Evolutionary conservation across 2,113 vertebrate species (phyloP).

Genomic region (Morphnarchus princeps): DNA sequence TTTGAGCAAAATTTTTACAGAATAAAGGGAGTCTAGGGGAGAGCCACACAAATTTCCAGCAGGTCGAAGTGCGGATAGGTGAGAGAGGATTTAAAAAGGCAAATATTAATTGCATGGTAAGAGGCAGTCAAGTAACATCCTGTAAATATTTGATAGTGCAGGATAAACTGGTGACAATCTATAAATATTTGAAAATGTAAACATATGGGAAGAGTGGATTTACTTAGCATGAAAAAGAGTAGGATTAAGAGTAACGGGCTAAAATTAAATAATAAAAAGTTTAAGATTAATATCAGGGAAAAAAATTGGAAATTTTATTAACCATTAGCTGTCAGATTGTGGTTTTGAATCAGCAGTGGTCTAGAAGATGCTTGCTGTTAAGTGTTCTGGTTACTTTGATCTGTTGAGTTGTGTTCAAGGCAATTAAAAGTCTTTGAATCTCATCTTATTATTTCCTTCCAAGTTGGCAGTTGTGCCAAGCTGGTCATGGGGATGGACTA

Average conservation of each 20-base stretch:
- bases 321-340: neutral
- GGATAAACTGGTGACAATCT: neutral
- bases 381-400: neutral
- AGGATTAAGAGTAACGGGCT: neutral
- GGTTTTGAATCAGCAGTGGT: neutral
- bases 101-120: neutral
- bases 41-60: neutral
- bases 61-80: fast-evolving
- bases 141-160: neutral
- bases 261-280: neutral
- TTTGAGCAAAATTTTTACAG: neutral
- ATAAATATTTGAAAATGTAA: neutral
- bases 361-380: neutral
- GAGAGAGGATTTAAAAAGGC: neutral
- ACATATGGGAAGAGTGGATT: neutral
- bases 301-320: neutral
- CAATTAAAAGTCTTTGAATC: neutral
- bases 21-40: neutral
- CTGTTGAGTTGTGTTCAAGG: neutral
- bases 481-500: neutral
- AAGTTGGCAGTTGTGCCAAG: neutral
- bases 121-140: neutral
- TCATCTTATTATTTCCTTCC: neutral
- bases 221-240: neutral
- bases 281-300: neutral